Conservation (phyloP, 1,140 invertebrate genomes). For the Ladona fulva region DNA sequence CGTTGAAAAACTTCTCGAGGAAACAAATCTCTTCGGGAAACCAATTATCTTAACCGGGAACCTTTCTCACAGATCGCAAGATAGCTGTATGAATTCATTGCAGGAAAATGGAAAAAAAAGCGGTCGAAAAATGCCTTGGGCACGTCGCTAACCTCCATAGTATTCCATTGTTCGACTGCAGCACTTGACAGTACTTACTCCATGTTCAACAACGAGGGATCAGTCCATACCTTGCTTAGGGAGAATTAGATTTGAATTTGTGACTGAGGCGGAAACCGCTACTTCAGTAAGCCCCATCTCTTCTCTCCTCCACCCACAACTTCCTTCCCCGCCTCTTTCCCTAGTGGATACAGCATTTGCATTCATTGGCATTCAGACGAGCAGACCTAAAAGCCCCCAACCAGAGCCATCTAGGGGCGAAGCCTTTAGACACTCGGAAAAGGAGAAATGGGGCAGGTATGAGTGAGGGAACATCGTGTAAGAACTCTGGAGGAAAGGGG, state of each 20-base stretch:
- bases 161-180: not conserved
- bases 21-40: too few relatives aligned
- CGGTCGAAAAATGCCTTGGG: too few relatives aligned
- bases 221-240: not conserved
- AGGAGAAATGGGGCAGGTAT: too few relatives aligned
- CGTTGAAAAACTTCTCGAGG: too few relatives aligned
- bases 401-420: not conserved
- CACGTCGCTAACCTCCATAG: not conserved
- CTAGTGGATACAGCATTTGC: not conserved
- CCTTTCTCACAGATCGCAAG: too few relatives aligned
- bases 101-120: too few relatives aligned
- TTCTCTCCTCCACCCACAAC: not conserved
- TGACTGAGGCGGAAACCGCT: not conserved
- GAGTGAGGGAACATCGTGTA: too few relatives aligned
- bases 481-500: too few relatives aligned
- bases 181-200: not conserved
- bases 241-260: not conserved
- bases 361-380: conserved; percentile 4
- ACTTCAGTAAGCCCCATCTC: not conserved
- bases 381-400: not conserved
- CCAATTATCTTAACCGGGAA: too few relatives aligned
- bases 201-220: not conserved
- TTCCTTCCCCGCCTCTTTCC: not conserved
- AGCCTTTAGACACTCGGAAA: not conserved
- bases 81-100: too few relatives aligned